Base-by-base conservation (phyloP, 2,113 vertebrate species). In the Glaucomys volans region DNA sequence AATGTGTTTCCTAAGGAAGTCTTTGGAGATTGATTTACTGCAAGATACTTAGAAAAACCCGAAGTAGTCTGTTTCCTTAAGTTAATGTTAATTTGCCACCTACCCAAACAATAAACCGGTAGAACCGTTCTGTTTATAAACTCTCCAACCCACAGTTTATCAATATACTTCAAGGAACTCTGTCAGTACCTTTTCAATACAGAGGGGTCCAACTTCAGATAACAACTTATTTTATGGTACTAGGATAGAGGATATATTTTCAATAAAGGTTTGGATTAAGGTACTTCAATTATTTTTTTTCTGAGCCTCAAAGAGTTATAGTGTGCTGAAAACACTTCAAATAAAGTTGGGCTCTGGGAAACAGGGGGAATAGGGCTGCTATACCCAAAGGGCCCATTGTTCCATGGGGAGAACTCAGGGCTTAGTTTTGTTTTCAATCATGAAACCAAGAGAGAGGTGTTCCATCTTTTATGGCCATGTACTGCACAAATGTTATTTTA, bases 1-100 rank as follows among this genome's bases (percentile, higher is more conserved):
- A 95, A 93, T 82, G 95, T 96, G 91, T 92, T 97, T 97, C 97
- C 96, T 96, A 96, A 96, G 83, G 96, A 96, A 97, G 94, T 96
- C 93, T 96, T 93, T 97, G 79, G 86, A 96, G 66, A 91, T 26
- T 97, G 97, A 97, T 97, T 97, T 97, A 98, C 24, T 95, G 79
- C 79, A 87, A 95, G 93, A 87, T 90, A 96, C 94, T 96, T 75
- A 95, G 94, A 96, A 95, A 97, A 97, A 87, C 94, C 64, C 91
- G 62, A 10, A 75, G 62, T 75, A 71, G 93, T 74, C 82, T 94
- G 92, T 96, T 97, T 97, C 95, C 95, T 97, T 82, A 93, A 96
- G 94, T 97, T 97, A 94, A 95, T 93, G 97, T 79, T 92, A 96
- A 95, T 80, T 88, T 50, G 24, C 64, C 57, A 50, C 37, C 75